These are phyloP conservation scores for Lasaia peninsularis DNA, from an alignment of 1,140 invertebrate genomes.

Conservation along the genomic window DNA sequence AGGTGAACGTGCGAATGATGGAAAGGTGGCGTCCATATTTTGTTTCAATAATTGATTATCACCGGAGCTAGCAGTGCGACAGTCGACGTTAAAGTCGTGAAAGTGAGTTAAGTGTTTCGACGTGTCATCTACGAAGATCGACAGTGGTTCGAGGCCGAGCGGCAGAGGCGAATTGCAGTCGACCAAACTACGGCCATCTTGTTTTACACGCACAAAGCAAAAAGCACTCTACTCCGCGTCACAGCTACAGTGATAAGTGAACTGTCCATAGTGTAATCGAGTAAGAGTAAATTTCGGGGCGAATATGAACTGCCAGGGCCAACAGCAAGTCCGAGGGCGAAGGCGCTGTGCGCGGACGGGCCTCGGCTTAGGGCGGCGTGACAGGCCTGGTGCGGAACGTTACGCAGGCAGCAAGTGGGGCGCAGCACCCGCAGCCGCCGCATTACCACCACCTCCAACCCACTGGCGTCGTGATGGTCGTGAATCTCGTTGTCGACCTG, in stretches of 20 bases:
- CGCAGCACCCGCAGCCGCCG: conserved; percentile 63
- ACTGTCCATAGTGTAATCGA: conserved; percentile 43
- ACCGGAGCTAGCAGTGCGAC: conserved; percentile 72
- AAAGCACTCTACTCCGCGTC: conserved; percentile 44
- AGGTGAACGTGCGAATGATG: conserved; percentile 71
- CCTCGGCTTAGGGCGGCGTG: conserved; percentile 35
- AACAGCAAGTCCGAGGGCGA: conserved; percentile 42
- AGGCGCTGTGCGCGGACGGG: conserved; percentile 34
- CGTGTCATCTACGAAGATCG: conserved; percentile 71
- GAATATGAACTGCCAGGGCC: conserved; percentile 51
- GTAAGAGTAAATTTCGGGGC: conserved; percentile 32
- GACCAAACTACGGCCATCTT: conserved; percentile 57
- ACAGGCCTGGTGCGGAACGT: conserved; percentile 43
- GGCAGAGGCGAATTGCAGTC: conserved; percentile 40
- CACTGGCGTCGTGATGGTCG: conserved; percentile 67
- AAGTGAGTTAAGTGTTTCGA: conserved; percentile 72
- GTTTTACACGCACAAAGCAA: conserved; percentile 38
- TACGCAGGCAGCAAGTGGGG: conserved; percentile 74
- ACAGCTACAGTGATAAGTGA: conserved; percentile 60
- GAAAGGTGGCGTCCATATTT: conserved; percentile 69
- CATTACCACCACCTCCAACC: conserved; percentile 68
- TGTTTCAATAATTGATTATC: conserved; percentile 65
- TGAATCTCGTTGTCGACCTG: conserved; percentile 40
- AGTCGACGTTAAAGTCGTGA: conserved; percentile 61
- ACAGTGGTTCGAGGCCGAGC: conserved; percentile 62